Conservation (phyloP, 2,888 invertebrate species). For the Acanthosepion pharaonis region DNA sequence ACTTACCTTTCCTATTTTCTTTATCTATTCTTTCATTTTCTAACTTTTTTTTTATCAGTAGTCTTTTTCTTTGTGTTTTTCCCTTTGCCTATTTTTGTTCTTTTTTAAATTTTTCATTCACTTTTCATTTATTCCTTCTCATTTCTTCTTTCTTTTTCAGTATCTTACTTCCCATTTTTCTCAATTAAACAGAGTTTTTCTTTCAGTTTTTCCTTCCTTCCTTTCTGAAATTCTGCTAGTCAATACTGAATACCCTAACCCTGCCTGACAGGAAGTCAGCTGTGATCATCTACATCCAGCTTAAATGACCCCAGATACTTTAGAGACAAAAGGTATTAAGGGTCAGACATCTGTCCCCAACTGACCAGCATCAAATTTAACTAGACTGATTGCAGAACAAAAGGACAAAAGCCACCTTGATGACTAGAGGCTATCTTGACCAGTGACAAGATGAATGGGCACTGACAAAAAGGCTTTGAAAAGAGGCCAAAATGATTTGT, state of each 20-base stretch:
- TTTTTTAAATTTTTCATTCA: not conserved
- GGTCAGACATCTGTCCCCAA: slow-evolving; percentile 21
- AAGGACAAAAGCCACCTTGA: not conserved
- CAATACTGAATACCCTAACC: not conserved
- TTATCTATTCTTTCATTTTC: not conserved
- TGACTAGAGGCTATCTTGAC: not conserved
- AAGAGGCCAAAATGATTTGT: not conserved
- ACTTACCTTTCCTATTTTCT: not conserved
- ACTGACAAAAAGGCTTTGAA: not conserved
- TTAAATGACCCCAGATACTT: not conserved
- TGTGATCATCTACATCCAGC: not conserved
- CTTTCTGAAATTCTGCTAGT: not conserved
- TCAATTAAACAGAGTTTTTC: not conserved
- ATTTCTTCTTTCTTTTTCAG: not conserved
- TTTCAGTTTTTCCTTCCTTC: not conserved
- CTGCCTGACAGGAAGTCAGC: not conserved
- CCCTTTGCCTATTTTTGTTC: not conserved
- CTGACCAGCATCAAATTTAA: slow-evolving; percentile 8
- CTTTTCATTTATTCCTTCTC: not conserved
- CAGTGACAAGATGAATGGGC: not conserved
- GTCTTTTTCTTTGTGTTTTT: not conserved
- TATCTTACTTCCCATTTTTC: not conserved
- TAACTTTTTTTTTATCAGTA: not conserved
- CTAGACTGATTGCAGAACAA: not conserved
- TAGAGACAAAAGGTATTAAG: slow-evolving; percentile 20